Evolutionary conservation across 1,140 invertebrate species (phyloP), one percentile per base, ranked within the genome.

Genomic region (Pogonus chalceus): DNA sequence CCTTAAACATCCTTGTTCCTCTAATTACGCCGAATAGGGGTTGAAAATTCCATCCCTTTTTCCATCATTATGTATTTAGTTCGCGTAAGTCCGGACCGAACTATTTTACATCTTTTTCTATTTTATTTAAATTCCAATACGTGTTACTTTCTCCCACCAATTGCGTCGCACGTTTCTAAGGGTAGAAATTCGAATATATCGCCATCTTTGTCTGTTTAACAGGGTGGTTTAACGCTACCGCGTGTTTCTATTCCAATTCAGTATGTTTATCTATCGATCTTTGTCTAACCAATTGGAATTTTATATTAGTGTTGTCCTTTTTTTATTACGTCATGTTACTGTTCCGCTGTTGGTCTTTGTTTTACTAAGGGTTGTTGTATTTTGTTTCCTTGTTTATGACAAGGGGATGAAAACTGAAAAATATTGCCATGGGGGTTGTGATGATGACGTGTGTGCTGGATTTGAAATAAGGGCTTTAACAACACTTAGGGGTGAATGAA

Each of bases 231-330:
- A n/a, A n/a, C n/a, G n/a, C 26, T 7, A 14, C 4, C 26, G 14
- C 26, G 26, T 31, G 14, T 14, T 31, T 31, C 26, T 31, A 14
- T 7, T 31, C 26, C 26, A 7, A 7, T 31, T 52, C 55, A 52
- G 51, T 59, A 54, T 56, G 56, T 56, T 59, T 54, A 59, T 56
- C 56, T 52, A 49, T 54, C 54, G 49, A 35, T 56, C 58, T 56
- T 54, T 49, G 37, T 52, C 57, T 51, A 31, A 31, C 26, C 26
- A 31, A 31, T 31, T 4, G 14, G 14, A 31, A 4, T 7, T 7
- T 14, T 14, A 14, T 31, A 31, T 31, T 7, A n/a, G n/a, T n/a
- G 53, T 53, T 21, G 31, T 37, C 35, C 49, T 54, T 49, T 51
- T 57, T 56, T 56, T 56, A 50, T 54, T 49, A 43, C 31, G 26